A percentile compares a stretch with the other conserved stretches of the same genome.
These are phyloP conservation scores for Zingel zingel DNA, from an alignment of 2,113 vertebrate genomes.

Conservation along the genomic window DNA sequence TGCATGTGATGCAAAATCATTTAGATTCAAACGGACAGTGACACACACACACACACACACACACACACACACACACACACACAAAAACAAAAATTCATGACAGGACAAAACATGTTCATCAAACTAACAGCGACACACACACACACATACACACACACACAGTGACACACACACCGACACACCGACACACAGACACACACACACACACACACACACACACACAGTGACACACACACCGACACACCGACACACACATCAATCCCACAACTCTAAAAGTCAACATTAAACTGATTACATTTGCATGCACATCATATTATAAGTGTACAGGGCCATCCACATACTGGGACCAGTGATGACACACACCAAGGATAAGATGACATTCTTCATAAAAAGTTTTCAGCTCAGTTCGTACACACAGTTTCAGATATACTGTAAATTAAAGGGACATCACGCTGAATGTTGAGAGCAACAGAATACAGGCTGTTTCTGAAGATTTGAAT, in stretches of 20 bases:
- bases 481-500: not conserved
- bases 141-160: not conserved
- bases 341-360: not conserved
- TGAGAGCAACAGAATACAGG: not conserved
- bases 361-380: not conserved
- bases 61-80: too few species aligned
- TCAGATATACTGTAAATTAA: not conserved
- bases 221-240: not conserved
- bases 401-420: not conserved
- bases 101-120: too few species aligned
- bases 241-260: too few species aligned
- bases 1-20: conserved; percentile 1
- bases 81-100: too few species aligned
- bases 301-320: too few species aligned
- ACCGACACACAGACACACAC: not conserved
- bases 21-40: too few species aligned
- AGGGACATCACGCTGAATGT: not conserved
- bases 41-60: too few species aligned
- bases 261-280: too few species aligned
- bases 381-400: not conserved
- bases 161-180: not conserved
- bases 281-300: too few species aligned
- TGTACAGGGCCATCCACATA: too few species aligned
- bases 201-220: not conserved
- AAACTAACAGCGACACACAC: not conserved